Evolutionary conservation across 2,113 vertebrate species (phyloP).

Genomic region (Brachyhypopomus gauderio): DNA sequence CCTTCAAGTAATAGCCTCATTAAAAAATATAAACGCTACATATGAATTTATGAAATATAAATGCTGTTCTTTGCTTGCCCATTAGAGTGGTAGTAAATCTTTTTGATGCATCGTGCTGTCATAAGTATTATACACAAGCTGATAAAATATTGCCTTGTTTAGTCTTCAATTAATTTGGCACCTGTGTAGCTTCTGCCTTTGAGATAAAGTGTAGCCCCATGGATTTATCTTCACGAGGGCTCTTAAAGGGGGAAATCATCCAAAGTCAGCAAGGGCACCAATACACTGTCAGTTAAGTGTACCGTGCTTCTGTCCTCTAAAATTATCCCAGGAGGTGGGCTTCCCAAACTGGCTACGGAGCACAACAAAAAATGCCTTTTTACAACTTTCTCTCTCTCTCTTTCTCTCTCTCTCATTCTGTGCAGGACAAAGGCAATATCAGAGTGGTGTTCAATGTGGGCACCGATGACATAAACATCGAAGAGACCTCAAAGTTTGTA

Average conservation of each 20-base stretch:
- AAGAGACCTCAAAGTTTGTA: slow-evolving; percentile 96
- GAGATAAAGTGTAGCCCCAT: slow-evolving; percentile 20
- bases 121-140: slow-evolving; percentile 19
- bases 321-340: not conserved
- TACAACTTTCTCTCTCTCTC: slow-evolving; percentile 10
- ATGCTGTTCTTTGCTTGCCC: slow-evolving; percentile 34
- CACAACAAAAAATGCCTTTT: not conserved
- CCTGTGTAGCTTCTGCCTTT: slow-evolving; percentile 24
- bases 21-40: slow-evolving; percentile 49
- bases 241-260: slow-evolving; percentile 8
- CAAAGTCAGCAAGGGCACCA: slow-evolving; percentile 1
- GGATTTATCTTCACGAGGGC: not conserved
- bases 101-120: slow-evolving; percentile 46
- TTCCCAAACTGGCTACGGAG: not conserved
- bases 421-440: slow-evolving; percentile 95
- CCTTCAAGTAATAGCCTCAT: slow-evolving; percentile 33
- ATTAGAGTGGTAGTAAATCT: slow-evolving; percentile 43
- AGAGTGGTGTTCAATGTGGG: slow-evolving; percentile 98
- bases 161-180: slow-evolving; percentile 3
- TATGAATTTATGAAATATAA: slow-evolving; percentile 53
- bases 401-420: slow-evolving; percentile 28
- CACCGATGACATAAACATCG: slow-evolving; percentile 98
- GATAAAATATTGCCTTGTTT: slow-evolving; percentile 45
- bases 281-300: slow-evolving; percentile 6
- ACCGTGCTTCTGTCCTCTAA: not conserved